These are phyloP conservation scores for Mesorhabditis spiculigera DNA, from an alignment of 2,888 invertebrate species.

Conservation along the genomic window DNA sequence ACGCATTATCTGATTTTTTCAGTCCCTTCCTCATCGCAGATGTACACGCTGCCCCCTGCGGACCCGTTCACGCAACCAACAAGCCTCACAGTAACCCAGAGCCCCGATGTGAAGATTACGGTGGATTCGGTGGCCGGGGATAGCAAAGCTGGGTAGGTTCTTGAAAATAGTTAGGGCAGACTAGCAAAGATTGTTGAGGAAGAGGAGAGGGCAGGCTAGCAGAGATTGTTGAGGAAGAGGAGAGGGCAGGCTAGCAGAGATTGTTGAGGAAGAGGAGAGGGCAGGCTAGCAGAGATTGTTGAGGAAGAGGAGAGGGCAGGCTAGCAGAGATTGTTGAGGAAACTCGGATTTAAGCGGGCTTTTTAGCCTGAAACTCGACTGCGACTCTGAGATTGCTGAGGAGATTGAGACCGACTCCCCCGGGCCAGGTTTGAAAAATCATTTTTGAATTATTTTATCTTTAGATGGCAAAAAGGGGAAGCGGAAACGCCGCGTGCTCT, in stretches of 20 bases:
- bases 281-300: too few species aligned
- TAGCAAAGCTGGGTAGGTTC: not conserved
- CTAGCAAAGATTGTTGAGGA: too few species aligned
- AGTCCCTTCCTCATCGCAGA: not conserved
- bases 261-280: too few species aligned
- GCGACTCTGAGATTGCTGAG: constrained; percentile 1
- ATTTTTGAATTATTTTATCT: not conserved
- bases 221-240: too few species aligned
- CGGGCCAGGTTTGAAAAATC: not conserved
- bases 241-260: too few species aligned
- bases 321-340: too few species aligned
- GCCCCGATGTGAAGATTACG: not conserved
- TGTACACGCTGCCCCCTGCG: constrained; percentile 27
- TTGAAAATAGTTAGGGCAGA: not conserved
- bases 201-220: too few species aligned
- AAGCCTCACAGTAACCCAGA: not conserved
- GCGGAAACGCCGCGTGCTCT: constrained; percentile 90
- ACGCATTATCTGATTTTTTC: not conserved
- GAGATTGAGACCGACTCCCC: constrained; percentile 7
- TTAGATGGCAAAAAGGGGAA: constrained; percentile 63
- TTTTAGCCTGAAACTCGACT: not conserved
- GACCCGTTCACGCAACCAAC: constrained; percentile 26
- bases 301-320: too few species aligned
- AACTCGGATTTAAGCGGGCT: too few species aligned
- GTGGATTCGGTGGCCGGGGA: not conserved